Evolutionary conservation across 2,113 vertebrate genomes (phyloP).

Genomic region (Rhea americana): DNA sequence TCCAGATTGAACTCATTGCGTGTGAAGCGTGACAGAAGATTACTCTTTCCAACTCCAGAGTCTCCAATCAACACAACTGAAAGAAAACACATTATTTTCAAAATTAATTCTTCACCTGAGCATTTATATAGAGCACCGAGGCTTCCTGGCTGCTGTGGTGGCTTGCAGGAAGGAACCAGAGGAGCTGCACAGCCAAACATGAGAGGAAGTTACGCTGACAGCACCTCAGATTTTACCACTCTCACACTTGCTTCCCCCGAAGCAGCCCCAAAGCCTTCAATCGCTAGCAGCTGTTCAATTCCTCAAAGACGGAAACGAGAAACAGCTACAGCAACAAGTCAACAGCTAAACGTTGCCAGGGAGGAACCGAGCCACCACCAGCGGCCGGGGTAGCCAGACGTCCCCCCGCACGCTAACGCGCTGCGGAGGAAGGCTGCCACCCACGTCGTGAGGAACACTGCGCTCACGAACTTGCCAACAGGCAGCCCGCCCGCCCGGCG

Average conservation of each 20-base stretch:
- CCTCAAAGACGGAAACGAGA: not conserved
- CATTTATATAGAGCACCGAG: fast-evolving
- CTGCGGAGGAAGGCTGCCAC: not conserved
- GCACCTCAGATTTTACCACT: not conserved
- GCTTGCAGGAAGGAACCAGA: not conserved
- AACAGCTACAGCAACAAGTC: not conserved
- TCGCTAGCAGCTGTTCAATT: not conserved
- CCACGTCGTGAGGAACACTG: not conserved
- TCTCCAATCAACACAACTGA: slow-evolving; percentile 95
- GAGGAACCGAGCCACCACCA: not conserved
- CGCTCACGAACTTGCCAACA: slow-evolving; percentile 75
- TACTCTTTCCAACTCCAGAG: slow-evolving; percentile 97
- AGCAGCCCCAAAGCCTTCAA: not conserved
- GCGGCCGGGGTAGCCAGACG: not conserved
- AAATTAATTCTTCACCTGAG: not conserved
- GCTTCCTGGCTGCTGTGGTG: fast-evolving
- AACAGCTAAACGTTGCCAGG: not conserved
- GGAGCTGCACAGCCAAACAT: not conserved
- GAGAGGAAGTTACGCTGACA: not conserved
- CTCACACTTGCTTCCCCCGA: not conserved
- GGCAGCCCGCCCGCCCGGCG: not conserved
- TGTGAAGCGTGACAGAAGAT: slow-evolving; percentile 95
- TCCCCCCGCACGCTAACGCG: not conserved
- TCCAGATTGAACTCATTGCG: slow-evolving; percentile 98
- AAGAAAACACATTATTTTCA: not conserved